Conservation (phyloP, 2,888 invertebrate species). For the Stomorhina lunata region DNA sequence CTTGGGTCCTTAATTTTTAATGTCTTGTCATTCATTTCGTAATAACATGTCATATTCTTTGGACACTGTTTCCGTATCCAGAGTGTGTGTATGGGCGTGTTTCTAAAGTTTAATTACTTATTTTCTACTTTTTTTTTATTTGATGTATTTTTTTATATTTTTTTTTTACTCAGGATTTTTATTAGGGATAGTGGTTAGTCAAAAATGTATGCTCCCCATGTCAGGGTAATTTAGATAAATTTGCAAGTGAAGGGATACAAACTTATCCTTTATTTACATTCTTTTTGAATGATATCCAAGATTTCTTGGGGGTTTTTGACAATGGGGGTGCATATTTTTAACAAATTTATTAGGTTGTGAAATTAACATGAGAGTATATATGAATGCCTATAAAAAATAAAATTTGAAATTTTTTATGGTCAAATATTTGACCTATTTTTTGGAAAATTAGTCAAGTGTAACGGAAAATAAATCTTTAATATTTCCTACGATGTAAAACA, state of each 20-base stretch:
- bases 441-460: too few relatives aligned
- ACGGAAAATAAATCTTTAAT: too few relatives aligned
- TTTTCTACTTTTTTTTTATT: neutral
- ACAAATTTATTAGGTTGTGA: too few relatives aligned
- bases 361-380: too few relatives aligned
- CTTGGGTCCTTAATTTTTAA: neutral
- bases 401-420: too few relatives aligned
- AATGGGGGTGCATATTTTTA: neutral
- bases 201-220: neutral
- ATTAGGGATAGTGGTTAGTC: neutral
- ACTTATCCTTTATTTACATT: neutral
- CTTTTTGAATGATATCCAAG: neutral
- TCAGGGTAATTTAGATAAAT: neutral
- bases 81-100: neutral
- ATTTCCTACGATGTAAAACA: too few relatives aligned
- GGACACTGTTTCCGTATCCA: neutral
- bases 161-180: constrained; percentile 14
- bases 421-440: too few relatives aligned
- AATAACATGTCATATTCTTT: neutral
- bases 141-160: constrained; percentile 25
- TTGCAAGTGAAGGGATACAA: neutral
- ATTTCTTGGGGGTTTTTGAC: neutral
- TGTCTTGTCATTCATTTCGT: neutral
- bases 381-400: too few relatives aligned
- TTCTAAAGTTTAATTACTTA: constrained; percentile 37